phyloP scores from a whole-genome alignment of 2,797 vertebrate species.

The Xerus rutilus region DNA sequence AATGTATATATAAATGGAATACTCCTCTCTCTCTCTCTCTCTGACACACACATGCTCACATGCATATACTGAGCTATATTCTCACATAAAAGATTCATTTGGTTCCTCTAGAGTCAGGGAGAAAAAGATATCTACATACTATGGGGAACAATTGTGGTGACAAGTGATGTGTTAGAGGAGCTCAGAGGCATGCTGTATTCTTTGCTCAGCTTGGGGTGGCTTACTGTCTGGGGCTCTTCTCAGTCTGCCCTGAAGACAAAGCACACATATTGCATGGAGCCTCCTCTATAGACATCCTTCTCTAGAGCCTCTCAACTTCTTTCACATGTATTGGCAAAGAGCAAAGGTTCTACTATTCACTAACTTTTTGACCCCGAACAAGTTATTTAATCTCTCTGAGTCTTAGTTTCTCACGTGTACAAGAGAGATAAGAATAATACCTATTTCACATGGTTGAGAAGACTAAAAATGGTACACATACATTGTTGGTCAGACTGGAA shows the following conservation, averaged over 20 bases:
- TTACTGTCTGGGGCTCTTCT: neutral
- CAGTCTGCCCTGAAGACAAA: neutral
- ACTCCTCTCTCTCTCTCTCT: neutral
- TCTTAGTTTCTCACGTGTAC: slow-evolving; percentile 4
- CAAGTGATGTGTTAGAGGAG: neutral
- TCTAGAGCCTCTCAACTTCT: neutral
- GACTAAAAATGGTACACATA: neutral
- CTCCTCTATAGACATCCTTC: neutral
- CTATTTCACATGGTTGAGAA: neutral
- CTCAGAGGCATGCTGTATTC: neutral
- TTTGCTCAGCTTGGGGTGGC: neutral
- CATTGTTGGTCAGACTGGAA: too few species aligned
- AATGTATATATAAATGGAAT: neutral
- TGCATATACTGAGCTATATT: neutral
- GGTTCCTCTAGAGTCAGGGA: neutral
- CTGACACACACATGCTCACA: neutral
- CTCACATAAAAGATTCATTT: slow-evolving; percentile 37
- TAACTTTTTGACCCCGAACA: neutral
- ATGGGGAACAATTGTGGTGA: neutral
- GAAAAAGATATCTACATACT: neutral
- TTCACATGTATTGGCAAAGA: neutral
- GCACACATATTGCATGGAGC: neutral
- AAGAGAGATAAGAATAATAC: slow-evolving; percentile 29
- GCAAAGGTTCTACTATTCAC: neutral
- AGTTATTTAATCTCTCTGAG: slow-evolving; percentile 22